phyloP scores from a whole-genome alignment of 2,888 invertebrate species.

The Thera britannica region DNA sequence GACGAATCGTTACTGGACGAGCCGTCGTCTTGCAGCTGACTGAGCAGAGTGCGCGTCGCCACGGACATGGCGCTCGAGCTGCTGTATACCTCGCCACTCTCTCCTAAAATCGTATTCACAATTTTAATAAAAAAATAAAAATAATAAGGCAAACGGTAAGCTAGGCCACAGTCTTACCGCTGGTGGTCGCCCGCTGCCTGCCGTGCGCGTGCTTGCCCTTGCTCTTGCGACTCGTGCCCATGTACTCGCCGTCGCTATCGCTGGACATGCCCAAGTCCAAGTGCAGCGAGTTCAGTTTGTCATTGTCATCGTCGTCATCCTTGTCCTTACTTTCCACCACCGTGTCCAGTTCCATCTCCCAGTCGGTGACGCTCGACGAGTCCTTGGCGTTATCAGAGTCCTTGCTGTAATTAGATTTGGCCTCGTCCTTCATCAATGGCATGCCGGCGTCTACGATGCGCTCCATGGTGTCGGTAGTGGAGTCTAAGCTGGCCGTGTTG shows the following conservation, averaged over 20 bases:
- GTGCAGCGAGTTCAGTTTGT: slow-evolving; percentile 77
- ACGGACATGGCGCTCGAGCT: slow-evolving; percentile 70
- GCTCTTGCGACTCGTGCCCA: slow-evolving; percentile 64
- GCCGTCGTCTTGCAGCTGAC: slow-evolving; percentile 82
- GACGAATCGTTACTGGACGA: slow-evolving; percentile 82
- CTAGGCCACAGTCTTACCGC: slow-evolving; percentile 62
- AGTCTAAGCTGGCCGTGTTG: slow-evolving; percentile 75
- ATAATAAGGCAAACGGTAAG: slow-evolving; percentile 46
- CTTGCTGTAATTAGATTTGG: slow-evolving; percentile 61
- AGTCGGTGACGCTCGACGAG: slow-evolving; percentile 80
- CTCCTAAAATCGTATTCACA: slow-evolving; percentile 69
- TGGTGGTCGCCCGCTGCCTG: slow-evolving; percentile 64
- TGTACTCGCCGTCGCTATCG: slow-evolving; percentile 77
- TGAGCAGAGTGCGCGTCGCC: slow-evolving; percentile 77
- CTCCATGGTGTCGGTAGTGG: slow-evolving; percentile 69
- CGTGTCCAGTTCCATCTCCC: slow-evolving; percentile 87
- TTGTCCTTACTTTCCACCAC: slow-evolving; percentile 68
- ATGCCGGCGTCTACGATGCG: slow-evolving; percentile 65
- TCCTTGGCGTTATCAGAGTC: slow-evolving; percentile 67
- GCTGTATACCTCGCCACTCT: slow-evolving; percentile 71
- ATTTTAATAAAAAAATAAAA: slow-evolving; percentile 52
- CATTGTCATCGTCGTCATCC: slow-evolving; percentile 75
- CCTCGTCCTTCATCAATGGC: slow-evolving; percentile 59
- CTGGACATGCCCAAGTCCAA: slow-evolving; percentile 81
- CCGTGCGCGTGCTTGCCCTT: slow-evolving; percentile 66